Base-by-base conservation (phyloP, 2,888 invertebrate species). In the Coelopa pilipes region DNA sequence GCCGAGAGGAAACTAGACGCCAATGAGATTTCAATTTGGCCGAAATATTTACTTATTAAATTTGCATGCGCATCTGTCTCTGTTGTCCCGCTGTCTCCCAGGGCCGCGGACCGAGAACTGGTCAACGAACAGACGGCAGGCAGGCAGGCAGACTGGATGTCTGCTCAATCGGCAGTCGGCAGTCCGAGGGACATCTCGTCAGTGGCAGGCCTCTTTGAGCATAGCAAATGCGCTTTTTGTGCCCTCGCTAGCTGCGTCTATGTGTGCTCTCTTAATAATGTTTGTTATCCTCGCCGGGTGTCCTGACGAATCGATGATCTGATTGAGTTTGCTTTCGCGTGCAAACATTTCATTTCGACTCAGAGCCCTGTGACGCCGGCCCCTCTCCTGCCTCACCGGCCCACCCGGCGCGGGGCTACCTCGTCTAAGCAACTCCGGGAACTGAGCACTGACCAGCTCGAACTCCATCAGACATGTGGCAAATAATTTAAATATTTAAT, bases 51-150 rank as follows among this genome's bases (percentile, higher is more conserved):
- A 84, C 87, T 84, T 85, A 86, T 86, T 86, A 86, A 86, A 86
- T 86, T 86, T 86, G 86, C 87, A 86, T 86, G 86, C 83, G 84
- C 85, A 85, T 86, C 84, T 86, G 86, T 86, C 86, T 86, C 83
- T 87, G 85, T 86, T 86, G 87, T 85, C 86, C 85, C 81, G 82
- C 75, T 75, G 77, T 34, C 34, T 34, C 34, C 34, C 34, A 34
- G 34, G 34, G 7, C 55, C n/a, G n/a, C 17, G 19, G 45, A 62
- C 34, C 15, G n/a, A 10, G 24, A 11, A 60, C 60, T n/a, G n/a
- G n/a, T n/a, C n/a, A n/a, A 60, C 15, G n/a, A 60, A 0, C 9
- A 34, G 34, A 5, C n/a, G 69, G 10, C 1, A 17, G 13, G 17
- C 19, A 46, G 47, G 46, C 46, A 65, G 10, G 11, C 46, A n/a